Base-by-base conservation (phyloP, 2,888 invertebrate species). In the Drepana falcataria region DNA sequence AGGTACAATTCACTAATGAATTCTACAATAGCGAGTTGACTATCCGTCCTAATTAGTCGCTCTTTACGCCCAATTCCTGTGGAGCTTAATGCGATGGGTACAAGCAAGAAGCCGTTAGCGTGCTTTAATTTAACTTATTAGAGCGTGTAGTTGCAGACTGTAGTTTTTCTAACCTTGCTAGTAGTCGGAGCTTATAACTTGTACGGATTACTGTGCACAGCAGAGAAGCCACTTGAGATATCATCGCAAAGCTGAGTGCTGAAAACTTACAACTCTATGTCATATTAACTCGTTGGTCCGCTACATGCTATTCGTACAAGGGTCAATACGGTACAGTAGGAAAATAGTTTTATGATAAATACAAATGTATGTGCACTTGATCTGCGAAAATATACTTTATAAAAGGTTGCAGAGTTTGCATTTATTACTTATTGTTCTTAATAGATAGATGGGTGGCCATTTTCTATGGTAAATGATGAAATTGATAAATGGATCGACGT, bases 181-280 rank as follows among this genome's bases (percentile, higher is more conserved):
- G 44, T 44, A 9, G 7, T 44, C 55, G 63, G 56, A 71, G 73
- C 69, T 77, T 70, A 64, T 78, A 69, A 73, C 77, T 83, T 75
- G 71, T 58, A 61, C 60, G 37, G 81, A 81, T 85, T 85, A 86
- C 78, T 79, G 71, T 77, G 72, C 74, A 67, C 68, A 80, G 79
- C 82, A 77, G 69, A 69, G 83, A 87, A 86, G 71, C 82, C 84
- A 69, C 67, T 79, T 77, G 83, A 84, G 83, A 84, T 87, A 83
- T 83, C 80, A 79, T 75, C 61, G 67, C 70, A 70, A 71, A 78
- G 77, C 76, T 71, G 75, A 83, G 77, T 78, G 74, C 75, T 77
- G 90, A 90, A 89, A 87, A 83, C 89, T 81, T 90, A 89, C 76
- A 90, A 87, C 77, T 21, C 21, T 21, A 87, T 87, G 84, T 82